A percentile compares a stretch with the other conserved stretches of the same genome.
These are phyloP conservation scores for Argynnis bischoffii DNA, from an alignment of 2,888 invertebrate genomes.

Conservation along the genomic window DNA sequence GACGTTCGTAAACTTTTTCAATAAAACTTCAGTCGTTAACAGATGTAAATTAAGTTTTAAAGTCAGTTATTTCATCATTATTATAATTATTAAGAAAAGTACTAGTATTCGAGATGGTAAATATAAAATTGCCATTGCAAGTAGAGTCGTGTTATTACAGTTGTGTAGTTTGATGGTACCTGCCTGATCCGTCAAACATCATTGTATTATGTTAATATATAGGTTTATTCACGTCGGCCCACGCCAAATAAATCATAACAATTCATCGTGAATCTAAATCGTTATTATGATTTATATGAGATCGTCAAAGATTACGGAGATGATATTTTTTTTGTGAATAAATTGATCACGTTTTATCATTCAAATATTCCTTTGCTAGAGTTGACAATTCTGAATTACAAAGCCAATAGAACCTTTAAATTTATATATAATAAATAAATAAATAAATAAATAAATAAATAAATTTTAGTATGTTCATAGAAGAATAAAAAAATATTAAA, in stretches of 20 bases:
- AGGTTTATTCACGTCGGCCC: slow-evolving; percentile 45
- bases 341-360: slow-evolving; percentile 15
- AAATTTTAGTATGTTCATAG: background rate
- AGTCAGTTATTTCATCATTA: too few species aligned
- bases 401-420: background rate
- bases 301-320: slow-evolving; percentile 34
- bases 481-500: background rate
- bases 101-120: background rate
- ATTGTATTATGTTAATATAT: slow-evolving; percentile 67
- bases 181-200: slow-evolving; percentile 74
- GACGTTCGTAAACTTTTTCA: too few species aligned
- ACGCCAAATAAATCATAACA: slow-evolving; percentile 59
- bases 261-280: slow-evolving; percentile 47
- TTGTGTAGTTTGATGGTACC: slow-evolving; percentile 50
- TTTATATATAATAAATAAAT: too few species aligned
- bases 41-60: too few species aligned
- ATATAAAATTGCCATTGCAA: background rate
- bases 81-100: background rate
- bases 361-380: background rate
- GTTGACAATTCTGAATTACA: slow-evolving; percentile 5
- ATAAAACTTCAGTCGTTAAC: too few species aligned
- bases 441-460: too few species aligned
- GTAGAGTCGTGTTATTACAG: slow-evolving; percentile 3
- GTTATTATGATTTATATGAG: slow-evolving; percentile 39
- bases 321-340: slow-evolving; percentile 28